A percentile compares a stretch with the other conserved stretches of the same genome.
phyloP scores from a whole-genome alignment of 1,140 invertebrate genomes.

The Luehdorfia chinensis region DNA sequence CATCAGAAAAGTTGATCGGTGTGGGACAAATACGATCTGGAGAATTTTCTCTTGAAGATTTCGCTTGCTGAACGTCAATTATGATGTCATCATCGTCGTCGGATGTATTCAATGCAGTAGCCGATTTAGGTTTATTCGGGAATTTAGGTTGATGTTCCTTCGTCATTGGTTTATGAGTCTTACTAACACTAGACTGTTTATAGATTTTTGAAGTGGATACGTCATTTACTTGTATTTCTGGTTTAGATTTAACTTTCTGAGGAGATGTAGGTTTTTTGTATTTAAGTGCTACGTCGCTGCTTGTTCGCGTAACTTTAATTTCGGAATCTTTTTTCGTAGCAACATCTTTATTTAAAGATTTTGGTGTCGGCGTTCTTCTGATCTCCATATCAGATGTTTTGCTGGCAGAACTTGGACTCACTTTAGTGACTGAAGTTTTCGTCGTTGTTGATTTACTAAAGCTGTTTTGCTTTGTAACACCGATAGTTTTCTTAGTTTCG shows the following conservation, averaged over 20 bases:
- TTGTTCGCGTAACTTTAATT: slow-evolving; percentile 72
- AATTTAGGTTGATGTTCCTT: slow-evolving; percentile 54
- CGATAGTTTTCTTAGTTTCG: slow-evolving; percentile 46
- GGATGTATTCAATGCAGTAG: slow-evolving; percentile 60
- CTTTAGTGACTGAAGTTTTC: slow-evolving; percentile 31
- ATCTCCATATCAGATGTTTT: slow-evolving; percentile 37
- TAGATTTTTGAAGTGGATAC: slow-evolving; percentile 35
- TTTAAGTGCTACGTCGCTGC: slow-evolving; percentile 78
- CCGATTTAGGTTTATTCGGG: slow-evolving; percentile 67
- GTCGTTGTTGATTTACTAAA: slow-evolving; percentile 32
- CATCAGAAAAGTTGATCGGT: slow-evolving; percentile 78
- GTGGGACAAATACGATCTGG: slow-evolving; percentile 82
- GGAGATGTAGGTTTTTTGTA: slow-evolving; percentile 58
- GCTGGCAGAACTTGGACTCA: slow-evolving; percentile 20
- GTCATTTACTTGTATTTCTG: slow-evolving; percentile 67
- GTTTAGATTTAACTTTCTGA: slow-evolving; percentile 65
- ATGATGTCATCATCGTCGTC: slow-evolving; percentile 75
- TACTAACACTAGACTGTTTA: slow-evolving; percentile 54
- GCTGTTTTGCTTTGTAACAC: slow-evolving; percentile 44
- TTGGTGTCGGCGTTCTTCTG: slow-evolving; percentile 33
- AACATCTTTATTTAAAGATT: slow-evolving; percentile 43
- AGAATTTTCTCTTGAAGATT: slow-evolving; percentile 84
- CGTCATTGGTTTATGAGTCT: slow-evolving; percentile 55
- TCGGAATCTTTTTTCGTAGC: slow-evolving; percentile 64
- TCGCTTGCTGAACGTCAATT: slow-evolving; percentile 82